Base-by-base conservation (phyloP, 2,888 invertebrate genomes). In the Athalia cordata region DNA sequence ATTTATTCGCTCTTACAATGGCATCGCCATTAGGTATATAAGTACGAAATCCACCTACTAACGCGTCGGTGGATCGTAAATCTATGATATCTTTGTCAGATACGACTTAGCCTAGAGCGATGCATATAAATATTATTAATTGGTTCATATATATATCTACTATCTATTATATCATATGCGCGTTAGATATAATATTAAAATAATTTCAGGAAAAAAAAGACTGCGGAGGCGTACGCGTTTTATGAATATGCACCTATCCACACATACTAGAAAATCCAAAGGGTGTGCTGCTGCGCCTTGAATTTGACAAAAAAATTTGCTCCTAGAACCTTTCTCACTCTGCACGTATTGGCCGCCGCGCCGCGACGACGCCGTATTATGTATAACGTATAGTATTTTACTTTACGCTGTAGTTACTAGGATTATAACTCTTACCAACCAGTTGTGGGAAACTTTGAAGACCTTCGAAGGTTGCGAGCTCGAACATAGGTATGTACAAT, bases 381-480 rank as follows among this genome's bases (percentile, higher is more conserved):
- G 29, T 59, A 59, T n/a, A 29, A 29, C 29, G 29, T 29, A 29
- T 29, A 29, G 29, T 29, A 29, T 29, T 29, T 29, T 29, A 29
- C 29, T 29, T 29, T 29, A 29, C 45, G 4, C 64, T 4, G 43
- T 4, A 45, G 43, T 9, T 45, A 9, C 43, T 9, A 9, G 29
- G 43, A 65, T 8, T 47, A 15, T 72, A 47, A 72, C 72, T 72
- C 59, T 72, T 72, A 72, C 59, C 47, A 72, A 72, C 72, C 29
- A 29, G 29, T 29, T 72, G 72, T 72, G 72, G 72, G 72, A 72
- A 72, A 66, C 77, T 61, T 50, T 15, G 68, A 72, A 77, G 77
- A 67, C 77, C 77, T 77, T 77, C 77, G 77, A 77, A 77, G 77
- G 77, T 70, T 77, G 77, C 50, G 8, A 47, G 29, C 29, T 29